These are phyloP conservation scores for Pristionchus japonicus DNA, from an alignment of 2,888 invertebrate genomes.

Conservation along the genomic window DNA sequence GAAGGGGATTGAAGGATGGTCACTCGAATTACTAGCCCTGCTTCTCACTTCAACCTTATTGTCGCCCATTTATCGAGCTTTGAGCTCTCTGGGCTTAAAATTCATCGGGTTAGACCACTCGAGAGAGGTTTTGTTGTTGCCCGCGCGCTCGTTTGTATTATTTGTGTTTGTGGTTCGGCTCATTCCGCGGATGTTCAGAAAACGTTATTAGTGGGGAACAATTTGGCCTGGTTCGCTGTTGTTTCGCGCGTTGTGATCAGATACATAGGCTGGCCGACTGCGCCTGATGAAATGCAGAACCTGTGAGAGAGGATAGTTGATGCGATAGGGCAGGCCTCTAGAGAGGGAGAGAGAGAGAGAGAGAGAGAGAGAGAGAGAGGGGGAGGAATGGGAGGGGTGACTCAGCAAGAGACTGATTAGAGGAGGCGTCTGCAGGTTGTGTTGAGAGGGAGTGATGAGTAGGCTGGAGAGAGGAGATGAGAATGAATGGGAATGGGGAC, in stretches of 20 bases:
- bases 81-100: background rate
- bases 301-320: background rate
- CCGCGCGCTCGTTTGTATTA: background rate
- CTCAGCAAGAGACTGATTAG: slow-evolving; percentile 9
- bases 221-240: no score
- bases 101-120: background rate
- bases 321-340: background rate
- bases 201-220: background rate
- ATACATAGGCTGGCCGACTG: no score
- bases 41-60: background rate
- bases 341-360: no score
- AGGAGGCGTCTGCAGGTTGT: background rate
- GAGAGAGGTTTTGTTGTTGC: background rate
- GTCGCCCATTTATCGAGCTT: no score
- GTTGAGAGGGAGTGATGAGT: slow-evolving; percentile 28
- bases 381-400: background rate
- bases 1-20: background rate
- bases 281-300: background rate
- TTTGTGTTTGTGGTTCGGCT: background rate
- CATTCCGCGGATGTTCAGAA: background rate
- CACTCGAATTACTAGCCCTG: background rate
- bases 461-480: no score
- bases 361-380: background rate
- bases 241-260: no score
- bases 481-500: slow-evolving; percentile 16